Evolutionary conservation across 2,888 invertebrate species (phyloP).

Genomic region (Meghimatium bilineatum): DNA sequence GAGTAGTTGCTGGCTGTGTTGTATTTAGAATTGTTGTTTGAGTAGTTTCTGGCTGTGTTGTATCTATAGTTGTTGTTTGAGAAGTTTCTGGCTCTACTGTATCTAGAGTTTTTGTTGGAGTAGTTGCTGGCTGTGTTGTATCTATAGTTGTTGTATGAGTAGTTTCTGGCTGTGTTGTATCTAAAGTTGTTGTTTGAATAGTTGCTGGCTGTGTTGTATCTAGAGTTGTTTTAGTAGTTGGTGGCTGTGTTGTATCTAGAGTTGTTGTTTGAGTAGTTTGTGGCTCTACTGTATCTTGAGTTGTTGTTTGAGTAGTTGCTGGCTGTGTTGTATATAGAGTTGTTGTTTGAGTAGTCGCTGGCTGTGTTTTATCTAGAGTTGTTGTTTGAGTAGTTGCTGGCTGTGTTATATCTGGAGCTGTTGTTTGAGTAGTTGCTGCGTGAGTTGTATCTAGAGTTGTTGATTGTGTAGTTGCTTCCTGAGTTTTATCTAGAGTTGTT

Average conservation of each 20-base stretch:
- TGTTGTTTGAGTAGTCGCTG: background rate
- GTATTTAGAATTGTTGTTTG: too few relatives aligned
- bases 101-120: too few relatives aligned
- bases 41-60: too few relatives aligned
- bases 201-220: too few relatives aligned
- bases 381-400: background rate
- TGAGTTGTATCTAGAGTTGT: background rate
- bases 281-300: too few relatives aligned
- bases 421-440: background rate
- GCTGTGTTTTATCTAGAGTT: background rate
- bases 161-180: too few relatives aligned
- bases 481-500: background rate
- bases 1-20: too few relatives aligned
- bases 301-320: background rate
- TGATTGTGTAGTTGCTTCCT: background rate
- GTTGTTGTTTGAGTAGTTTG: background rate
- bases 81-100: background rate
- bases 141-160: too few relatives aligned
- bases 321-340: background rate
- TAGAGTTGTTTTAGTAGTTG: too few relatives aligned
- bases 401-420: background rate
- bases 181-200: too few relatives aligned
- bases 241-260: background rate
- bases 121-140: too few relatives aligned
- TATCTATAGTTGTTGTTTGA: too few relatives aligned